phyloP scores from a whole-genome alignment of 2,113 vertebrate genomes.

The Prionailurus bengalensis region DNA sequence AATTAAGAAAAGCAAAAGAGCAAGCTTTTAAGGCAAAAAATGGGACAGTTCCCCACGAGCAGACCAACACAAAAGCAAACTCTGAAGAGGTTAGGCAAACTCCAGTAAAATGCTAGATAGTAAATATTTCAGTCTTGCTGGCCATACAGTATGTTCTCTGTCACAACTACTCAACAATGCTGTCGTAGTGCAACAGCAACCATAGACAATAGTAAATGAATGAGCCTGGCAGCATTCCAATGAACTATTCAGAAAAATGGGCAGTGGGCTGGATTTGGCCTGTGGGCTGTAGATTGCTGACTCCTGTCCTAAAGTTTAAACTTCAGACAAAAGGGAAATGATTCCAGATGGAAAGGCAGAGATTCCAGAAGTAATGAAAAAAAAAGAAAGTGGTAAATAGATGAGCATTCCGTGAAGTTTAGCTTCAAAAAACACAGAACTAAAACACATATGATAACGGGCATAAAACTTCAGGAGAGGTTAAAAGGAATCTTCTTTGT shows the following conservation, averaged over 20 bases:
- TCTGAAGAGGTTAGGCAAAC: neutral
- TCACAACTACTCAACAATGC: slow-evolving; percentile 27
- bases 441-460: neutral
- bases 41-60: neutral
- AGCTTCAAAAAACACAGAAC: neutral
- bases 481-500: slow-evolving; percentile 8
- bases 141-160: neutral
- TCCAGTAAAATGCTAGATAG: neutral
- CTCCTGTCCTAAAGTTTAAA: slow-evolving; percentile 22
- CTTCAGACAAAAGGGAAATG: slow-evolving; percentile 34
- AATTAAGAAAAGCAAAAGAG: slow-evolving; percentile 32
- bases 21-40: neutral
- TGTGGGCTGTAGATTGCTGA: neutral
- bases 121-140: slow-evolving; percentile 18
- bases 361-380: slow-evolving; percentile 48
- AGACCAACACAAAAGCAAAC: neutral
- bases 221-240: neutral
- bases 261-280: slow-evolving; percentile 18
- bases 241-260: slow-evolving; percentile 48
- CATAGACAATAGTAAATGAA: neutral
- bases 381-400: neutral
- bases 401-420: neutral
- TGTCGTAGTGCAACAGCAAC: neutral
- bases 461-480: neutral
- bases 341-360: neutral